Conservation (phyloP, 2,888 invertebrate genomes). For the Hoplodrina ambigua region DNA sequence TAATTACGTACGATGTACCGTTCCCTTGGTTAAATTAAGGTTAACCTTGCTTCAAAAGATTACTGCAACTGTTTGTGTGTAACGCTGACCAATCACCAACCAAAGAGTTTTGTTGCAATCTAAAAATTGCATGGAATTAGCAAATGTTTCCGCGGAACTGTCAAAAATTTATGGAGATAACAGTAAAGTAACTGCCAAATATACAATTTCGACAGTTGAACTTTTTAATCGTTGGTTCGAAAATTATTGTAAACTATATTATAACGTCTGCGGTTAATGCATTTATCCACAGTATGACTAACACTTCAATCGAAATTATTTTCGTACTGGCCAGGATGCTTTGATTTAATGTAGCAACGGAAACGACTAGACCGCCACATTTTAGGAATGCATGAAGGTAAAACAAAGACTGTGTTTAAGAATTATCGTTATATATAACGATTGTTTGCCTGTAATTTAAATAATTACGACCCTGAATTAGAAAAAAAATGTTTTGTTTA, state of each 20-base stretch:
- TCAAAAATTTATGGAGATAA: constrained; percentile 1
- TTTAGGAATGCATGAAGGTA: constrained; percentile 55
- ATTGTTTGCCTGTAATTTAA: constrained; percentile 43
- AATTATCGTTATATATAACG: constrained; percentile 25
- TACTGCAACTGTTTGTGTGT: constrained; percentile 28
- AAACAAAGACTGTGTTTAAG: constrained; percentile 40
- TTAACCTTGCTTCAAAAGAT: constrained; percentile 34
- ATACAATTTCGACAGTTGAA: not conserved
- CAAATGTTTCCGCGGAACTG: not conserved
- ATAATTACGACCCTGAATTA: constrained; percentile 49
- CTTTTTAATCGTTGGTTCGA: constrained; percentile 1
- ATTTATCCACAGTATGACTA: constrained; percentile 38
- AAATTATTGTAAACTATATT: not conserved
- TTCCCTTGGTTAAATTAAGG: constrained; percentile 27
- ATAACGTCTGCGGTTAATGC: constrained; percentile 13
- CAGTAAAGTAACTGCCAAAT: not conserved
- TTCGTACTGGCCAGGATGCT: constrained; percentile 60
- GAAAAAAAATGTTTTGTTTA: constrained; percentile 23
- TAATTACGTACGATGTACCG: constrained; percentile 38
- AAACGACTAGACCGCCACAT: constrained; percentile 45
- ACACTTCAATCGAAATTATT: constrained; percentile 53
- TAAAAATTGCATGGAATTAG: constrained; percentile 14
- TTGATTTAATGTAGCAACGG: constrained; percentile 55
- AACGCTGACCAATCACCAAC: constrained; percentile 1
- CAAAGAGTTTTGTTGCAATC: constrained; percentile 9